Base-by-base conservation (phyloP, 2,797 vertebrate genomes). In the Spinus pinus region DNA sequence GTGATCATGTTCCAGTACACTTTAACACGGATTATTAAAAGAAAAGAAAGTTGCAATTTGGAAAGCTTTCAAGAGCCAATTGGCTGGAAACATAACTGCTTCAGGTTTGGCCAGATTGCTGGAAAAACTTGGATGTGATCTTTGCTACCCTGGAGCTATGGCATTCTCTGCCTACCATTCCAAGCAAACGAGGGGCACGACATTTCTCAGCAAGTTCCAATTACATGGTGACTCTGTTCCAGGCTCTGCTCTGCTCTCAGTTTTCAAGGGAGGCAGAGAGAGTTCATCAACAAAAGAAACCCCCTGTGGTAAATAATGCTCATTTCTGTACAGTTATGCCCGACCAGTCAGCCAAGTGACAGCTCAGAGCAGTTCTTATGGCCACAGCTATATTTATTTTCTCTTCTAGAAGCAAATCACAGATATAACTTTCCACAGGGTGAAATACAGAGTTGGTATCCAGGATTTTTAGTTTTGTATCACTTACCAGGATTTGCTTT, bases 111-210 rank as follows among this genome's bases (percentile, higher is more conserved):
- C 93, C 81, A 61, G 22, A 30, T 14, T 1, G 3, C 47, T 96
- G 96, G 87, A 95, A 96, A 94, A 87, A 91, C 87, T 86, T 94
- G 94, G 91, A 92, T 75, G 53, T 62, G 71, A 93, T 95, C 84
- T 95, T 78, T 91, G 81, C 67, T 86, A 56, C 89, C 93, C 60
- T 41, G 72, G 93, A 92, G 89, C 78, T 41, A 60, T 2, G 11
- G 57, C 80, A 87, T 88, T 94, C 89, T 93, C 81, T 42, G 67
- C 2, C 6, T 62, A 70, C 41, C 37, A 30, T 66, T 82, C 60
- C 86, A 87, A 93, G 81, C 79, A 81, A 75, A 85, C 4, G 0
- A 64, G 0, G 0, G 73, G 71, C 88, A 89, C 0, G 4, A 58
- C 91, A n/a, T 85, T 89, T 94, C 94, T 85, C 94, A 90, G 93